Conservation (phyloP, 23 tunicate genomes). For the Ascidia mentula region DNA sequence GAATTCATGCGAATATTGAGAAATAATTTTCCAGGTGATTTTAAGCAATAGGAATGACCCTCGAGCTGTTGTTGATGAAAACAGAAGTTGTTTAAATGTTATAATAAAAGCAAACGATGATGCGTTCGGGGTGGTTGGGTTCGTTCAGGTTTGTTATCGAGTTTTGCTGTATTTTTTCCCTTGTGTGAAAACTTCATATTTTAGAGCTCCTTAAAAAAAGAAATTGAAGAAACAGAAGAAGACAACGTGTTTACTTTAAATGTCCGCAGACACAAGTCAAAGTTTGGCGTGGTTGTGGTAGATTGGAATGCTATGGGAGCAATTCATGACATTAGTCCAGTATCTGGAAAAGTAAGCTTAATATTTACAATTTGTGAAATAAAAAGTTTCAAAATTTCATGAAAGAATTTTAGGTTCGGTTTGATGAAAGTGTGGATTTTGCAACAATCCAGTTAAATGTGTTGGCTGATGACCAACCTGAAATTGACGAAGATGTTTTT, state of each 20-base stretch:
- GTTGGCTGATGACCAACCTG: slow-evolving; percentile 74
- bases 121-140: slow-evolving; percentile 76
- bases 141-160: slow-evolving; percentile 32
- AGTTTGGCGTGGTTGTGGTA: slow-evolving; percentile 54
- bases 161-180: not conserved
- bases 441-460: slow-evolving; percentile 52
- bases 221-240: slow-evolving; percentile 46
- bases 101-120: slow-evolving; percentile 69
- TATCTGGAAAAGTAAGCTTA: slow-evolving; percentile 47
- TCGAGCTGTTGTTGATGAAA: slow-evolving; percentile 46
- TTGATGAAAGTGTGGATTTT: slow-evolving; percentile 41
- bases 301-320: slow-evolving; percentile 64
- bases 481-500: slow-evolving; percentile 52
- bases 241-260: slow-evolving; percentile 59
- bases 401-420: slow-evolving; percentile 27
- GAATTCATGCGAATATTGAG: no score
- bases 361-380: no score
- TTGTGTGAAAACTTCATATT: not conserved
- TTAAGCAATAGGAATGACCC: slow-evolving; percentile 37
- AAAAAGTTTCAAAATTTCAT: no score
- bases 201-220: slow-evolving; percentile 49
- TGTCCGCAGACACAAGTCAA: slow-evolving; percentile 33
- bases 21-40: slow-evolving; percentile 26
- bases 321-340: slow-evolving; percentile 70
- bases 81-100: slow-evolving; percentile 35